Base-by-base conservation (phyloP, 2,797 vertebrate species). In the Lagodon rhomboides region DNA sequence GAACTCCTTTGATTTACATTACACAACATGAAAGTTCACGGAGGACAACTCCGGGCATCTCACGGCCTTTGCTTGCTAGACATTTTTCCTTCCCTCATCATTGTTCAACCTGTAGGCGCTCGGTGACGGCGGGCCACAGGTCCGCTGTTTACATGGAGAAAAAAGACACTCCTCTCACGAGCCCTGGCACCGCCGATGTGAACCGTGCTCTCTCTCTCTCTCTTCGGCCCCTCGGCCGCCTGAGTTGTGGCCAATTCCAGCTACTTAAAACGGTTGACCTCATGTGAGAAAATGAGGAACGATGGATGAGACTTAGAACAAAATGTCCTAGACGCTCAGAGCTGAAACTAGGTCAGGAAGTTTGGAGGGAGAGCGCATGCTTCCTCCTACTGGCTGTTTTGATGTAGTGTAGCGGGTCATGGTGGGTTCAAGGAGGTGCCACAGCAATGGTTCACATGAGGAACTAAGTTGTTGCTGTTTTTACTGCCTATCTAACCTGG, bases 271-370 rank as follows among this genome's bases (percentile, higher is more conserved):
- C 69, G 59, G 71, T 89, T 92, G 92, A 92, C 91, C 90, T 91
- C 83, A 76, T 90, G 88, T 90, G 89, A 92, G 83, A 81, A 79
- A 91, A 90, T 47, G 73, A 63, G 82, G 87, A 89, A 88, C 71
- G 73, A 82, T 73, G 77, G 75, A 85, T 82, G 82, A 91, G 87
- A 93, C 90, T 30, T 30, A 93, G 95, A 94, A 96, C 95, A 96
- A 86, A 93, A 93, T 96, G 95, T 96, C 86, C 95, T 87, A 93
- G 92, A 94, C 87, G 53, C 85, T 79, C 83, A 63, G 58, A 73
- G 66, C 53, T 85, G 59, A 92, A 95, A 95, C 80, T 93, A 92
- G 95, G 95, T 95, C 95, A 95, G 54, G 61, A 78, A 64, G 78
- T 85, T 84, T 75, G 61, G 80, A 91, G 82, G 73, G 64, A 88